Percentiles rank a stretch among this genome's conserved stretches.
Conservation (phyloP, 2,797 vertebrate genomes). For the Galaxias olidus region DNA sequence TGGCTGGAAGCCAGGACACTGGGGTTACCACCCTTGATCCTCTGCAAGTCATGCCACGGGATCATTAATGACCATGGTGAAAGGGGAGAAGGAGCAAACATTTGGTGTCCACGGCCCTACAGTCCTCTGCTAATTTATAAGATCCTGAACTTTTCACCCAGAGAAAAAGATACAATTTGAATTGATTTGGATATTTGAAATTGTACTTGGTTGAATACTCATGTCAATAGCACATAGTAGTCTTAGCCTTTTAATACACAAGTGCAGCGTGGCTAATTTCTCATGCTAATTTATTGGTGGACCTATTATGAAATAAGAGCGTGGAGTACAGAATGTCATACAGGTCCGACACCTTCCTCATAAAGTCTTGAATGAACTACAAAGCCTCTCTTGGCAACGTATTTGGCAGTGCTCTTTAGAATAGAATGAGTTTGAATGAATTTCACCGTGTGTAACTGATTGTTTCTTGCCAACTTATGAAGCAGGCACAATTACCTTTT, state of each 20-base stretch:
- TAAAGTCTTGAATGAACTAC: not conserved
- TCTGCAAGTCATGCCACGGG: conserved; percentile 53
- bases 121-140: not conserved
- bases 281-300: too few relatives aligned
- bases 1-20: conserved; percentile 75
- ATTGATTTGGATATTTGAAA: not conserved
- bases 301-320: too few relatives aligned
- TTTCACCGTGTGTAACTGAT: conserved; percentile 48
- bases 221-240: not conserved
- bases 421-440: conserved; percentile 32
- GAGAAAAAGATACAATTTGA: not conserved
- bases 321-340: too few relatives aligned
- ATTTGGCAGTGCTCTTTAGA: conserved; percentile 36
- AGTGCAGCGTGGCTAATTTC: too few relatives aligned
- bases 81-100: conserved; percentile 19
- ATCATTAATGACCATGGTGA: conserved; percentile 63
- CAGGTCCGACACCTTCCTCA: too few relatives aligned
- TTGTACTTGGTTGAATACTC: not conserved
- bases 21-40: conserved; percentile 73
- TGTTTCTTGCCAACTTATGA: conserved; percentile 50
- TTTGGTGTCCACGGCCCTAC: conserved; percentile 14
- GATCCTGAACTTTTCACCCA: conserved; percentile 10
- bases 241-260: too few relatives aligned
- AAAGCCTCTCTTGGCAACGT: not conserved
- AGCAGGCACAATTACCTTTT: conserved; percentile 76